Evolutionary conservation across 2,888 invertebrate species (phyloP), one percentile per base, ranked within the genome.

Genomic region (Caenorhabditis sp.): DNA sequence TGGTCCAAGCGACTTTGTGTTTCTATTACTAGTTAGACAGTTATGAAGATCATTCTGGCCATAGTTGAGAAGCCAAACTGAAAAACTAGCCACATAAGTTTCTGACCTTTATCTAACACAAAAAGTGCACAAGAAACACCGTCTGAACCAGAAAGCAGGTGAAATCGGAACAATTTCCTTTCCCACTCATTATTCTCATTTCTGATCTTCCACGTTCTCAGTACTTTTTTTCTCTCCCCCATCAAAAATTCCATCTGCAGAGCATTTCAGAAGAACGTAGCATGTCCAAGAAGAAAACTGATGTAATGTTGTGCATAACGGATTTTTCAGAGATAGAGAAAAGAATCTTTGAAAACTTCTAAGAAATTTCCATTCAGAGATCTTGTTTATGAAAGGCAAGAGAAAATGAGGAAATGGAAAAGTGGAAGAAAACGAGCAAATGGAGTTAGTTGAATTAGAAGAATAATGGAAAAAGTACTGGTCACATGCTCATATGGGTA

Each of bases 371-470:
- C 8, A 54, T 12, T 4, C 54, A 54, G 54, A 54, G 54, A 54
- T 54, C 54, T 54, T 54, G 54, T 26, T 16, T 54, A 24, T 54
- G 8, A 14, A 26, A 7, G 6, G 2, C 22, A 0, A 14, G 19
- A 19, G 6, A 19, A 12, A 38, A 61, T 24, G 22, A 41, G 61
- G 26, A 54, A 26, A 24, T 24, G 35, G 28, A 59, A 59, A 38
- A 59, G 59, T 19, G 35, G 38, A 38, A 59, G 8, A 59, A 31
- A 19, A 59, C n/a, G 59, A 14, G 16, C 24, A n/a, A 61, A 61
- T 41, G 22, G 61, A 22, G 61, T 22, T 61, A 61, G 35, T 61
- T 22, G 22, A 38, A 41, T 41, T 24, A 38, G 41, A 16, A 19
- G 49, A 14, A 54, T 54, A 54, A 54, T 54, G 26, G 54, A 26